phyloP scores from a whole-genome alignment of 2,797 vertebrate genomes.

The Sebastes alutus region DNA sequence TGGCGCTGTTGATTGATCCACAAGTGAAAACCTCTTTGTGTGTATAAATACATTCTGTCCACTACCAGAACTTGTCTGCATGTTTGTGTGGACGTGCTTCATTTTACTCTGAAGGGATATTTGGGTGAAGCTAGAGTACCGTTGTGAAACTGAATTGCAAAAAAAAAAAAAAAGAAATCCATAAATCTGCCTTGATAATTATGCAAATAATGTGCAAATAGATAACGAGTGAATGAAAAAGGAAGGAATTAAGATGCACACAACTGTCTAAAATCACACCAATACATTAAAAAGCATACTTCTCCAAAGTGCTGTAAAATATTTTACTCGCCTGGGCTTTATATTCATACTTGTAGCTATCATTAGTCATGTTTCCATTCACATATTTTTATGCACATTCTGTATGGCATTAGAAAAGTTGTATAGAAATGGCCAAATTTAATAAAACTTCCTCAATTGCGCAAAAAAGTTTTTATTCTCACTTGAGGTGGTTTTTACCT shows the following conservation, averaged over 20 bases:
- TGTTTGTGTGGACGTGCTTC: neutral
- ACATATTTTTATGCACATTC: too few species aligned
- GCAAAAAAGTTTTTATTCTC: too few species aligned
- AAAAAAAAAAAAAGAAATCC: neutral
- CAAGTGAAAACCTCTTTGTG: slow-evolving; percentile 35
- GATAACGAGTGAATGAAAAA: neutral
- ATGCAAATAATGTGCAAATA: neutral
- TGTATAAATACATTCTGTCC: slow-evolving; percentile 12
- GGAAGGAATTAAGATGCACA: neutral
- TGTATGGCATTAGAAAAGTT: too few species aligned
- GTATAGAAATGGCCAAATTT: too few species aligned
- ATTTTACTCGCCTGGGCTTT: neutral
- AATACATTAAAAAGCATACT: neutral
- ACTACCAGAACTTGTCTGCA: neutral
- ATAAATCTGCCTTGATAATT: neutral
- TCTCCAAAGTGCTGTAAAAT: neutral
- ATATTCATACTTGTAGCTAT: neutral
- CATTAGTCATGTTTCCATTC: too few species aligned
- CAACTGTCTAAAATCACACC: neutral
- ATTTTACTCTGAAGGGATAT: neutral
- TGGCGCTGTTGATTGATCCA: slow-evolving; percentile 43
- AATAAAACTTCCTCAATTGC: too few species aligned
- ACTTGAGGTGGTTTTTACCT: too few species aligned
- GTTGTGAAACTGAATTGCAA: neutral
- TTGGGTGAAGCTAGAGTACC: neutral